Conservation (phyloP, 2,797 vertebrate species). For the Rhynchotus rufescens region DNA sequence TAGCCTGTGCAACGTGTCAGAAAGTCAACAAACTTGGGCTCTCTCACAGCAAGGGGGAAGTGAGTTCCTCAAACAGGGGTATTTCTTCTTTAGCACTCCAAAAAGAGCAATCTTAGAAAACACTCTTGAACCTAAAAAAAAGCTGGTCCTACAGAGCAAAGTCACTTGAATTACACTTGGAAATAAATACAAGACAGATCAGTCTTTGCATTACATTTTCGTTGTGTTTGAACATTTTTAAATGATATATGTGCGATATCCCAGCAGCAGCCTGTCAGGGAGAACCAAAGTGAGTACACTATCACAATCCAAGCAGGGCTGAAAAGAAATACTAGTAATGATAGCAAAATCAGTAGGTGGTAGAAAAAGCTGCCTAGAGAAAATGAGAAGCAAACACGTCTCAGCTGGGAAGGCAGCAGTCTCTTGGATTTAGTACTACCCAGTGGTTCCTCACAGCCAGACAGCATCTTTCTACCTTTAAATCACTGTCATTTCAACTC, state of each 20-base stretch:
- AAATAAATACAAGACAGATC: background rate
- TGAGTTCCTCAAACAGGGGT: constrained; percentile 39
- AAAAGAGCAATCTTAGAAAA: background rate
- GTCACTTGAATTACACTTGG: background rate
- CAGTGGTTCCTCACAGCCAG: background rate
- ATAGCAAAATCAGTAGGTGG: background rate
- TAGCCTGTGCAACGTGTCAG: constrained; percentile 8
- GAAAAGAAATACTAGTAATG: background rate
- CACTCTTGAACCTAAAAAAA: background rate
- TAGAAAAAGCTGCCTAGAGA: background rate
- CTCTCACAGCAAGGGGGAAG: constrained; percentile 7
- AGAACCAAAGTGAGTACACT: background rate
- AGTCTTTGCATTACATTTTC: background rate
- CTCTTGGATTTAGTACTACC: background rate
- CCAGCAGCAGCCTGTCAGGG: background rate
- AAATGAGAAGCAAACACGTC: background rate
- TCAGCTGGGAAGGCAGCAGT: background rate
- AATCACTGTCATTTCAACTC: background rate
- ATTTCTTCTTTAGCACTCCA: background rate
- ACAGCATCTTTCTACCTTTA: background rate
- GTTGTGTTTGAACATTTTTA: background rate
- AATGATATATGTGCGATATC: background rate
- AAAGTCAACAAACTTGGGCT: constrained; percentile 22
- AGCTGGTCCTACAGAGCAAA: background rate
- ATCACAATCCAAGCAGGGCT: background rate